Evolutionary conservation across 2,888 invertebrate species (phyloP), one percentile per base, ranked within the genome.

Genomic region (Zelleria hepariella): DNA sequence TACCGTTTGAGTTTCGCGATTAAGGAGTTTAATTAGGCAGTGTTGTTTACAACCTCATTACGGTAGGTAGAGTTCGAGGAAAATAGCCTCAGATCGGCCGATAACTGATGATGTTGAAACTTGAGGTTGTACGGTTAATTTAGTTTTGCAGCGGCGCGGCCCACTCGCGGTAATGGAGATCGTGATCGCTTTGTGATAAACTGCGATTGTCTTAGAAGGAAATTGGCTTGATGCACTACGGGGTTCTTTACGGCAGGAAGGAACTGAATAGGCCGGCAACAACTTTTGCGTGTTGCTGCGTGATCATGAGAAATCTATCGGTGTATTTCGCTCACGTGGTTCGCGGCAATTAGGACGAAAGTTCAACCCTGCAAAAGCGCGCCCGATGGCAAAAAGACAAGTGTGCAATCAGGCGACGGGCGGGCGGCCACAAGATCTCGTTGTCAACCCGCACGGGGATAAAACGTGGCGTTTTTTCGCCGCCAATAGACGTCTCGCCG

Each of bases 1-100:
- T 80, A 82, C 82, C 85, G 86, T 86, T 87, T 86, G 86, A 88
- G 86, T 87, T 86, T 86, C 80, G 85, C 86, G 87, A 87, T 88
- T 86, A 87, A 86, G 83, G 86, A 86, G 86, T 87, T 87, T 86
- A 88, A 88, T 88, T 87, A 87, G 85, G 85, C 84, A 78, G 77
- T 75, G 83, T 88, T 88, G 86, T 88, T 88, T 88, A 88, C 86
- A 87, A 86, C 84, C 86, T 86, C 86, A 86, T 88, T 88, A 87
- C 77, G 76, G 78, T 76, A 76, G 77, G 78, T 74, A 78, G 71
- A 68, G 72, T 71, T 68, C 74, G 62, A 59, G 65, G 78, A 74
- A 75, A 80, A 82, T 77, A 76, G 80, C 80, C 78, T 73, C 77
- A 73, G 81, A 80, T 85, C 85, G 80, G 77, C 79, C 72, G 82